These are phyloP conservation scores for Mus caroli DNA, from an alignment of 2,797 vertebrate species.

Conservation along the genomic window DNA sequence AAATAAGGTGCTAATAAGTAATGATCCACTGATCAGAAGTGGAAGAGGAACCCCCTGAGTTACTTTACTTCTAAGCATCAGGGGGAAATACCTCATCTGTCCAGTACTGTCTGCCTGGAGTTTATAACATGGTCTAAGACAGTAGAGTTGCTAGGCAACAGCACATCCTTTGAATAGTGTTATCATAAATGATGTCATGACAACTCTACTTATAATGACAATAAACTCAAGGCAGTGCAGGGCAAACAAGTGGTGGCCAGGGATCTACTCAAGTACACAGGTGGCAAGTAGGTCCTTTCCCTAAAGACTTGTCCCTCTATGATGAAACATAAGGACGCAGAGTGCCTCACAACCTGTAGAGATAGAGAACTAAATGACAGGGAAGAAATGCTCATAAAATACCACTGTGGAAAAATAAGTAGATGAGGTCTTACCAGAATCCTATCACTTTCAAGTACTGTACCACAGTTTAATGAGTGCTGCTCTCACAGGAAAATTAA, in stretches of 20 bases:
- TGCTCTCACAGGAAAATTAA: slow-evolving; percentile 14
- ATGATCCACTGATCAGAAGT: not conserved
- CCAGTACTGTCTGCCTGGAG: not conserved
- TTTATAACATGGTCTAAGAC: not conserved
- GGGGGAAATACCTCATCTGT: not conserved
- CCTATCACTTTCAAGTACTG: slow-evolving; percentile 40
- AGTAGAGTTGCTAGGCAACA: not conserved
- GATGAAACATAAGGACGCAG: not conserved
- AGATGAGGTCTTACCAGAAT: not conserved
- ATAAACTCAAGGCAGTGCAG: not conserved
- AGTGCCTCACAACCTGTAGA: not conserved
- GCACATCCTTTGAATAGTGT: slow-evolving; percentile 18
- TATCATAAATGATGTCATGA: slow-evolving; percentile 35
- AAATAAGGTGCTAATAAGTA: slow-evolving; percentile 40
- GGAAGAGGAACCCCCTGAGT: not conserved
- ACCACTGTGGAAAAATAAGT: not conserved
- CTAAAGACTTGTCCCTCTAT: not conserved
- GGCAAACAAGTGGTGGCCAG: slow-evolving; percentile 32
- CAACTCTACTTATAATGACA: not conserved
- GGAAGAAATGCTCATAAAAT: slow-evolving; percentile 3
- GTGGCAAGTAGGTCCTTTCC: not conserved
- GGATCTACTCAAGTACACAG: not conserved
- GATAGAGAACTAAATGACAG: slow-evolving; percentile 3
- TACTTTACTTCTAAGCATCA: slow-evolving; percentile 24
- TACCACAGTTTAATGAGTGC: slow-evolving; percentile 8